Percentiles rank a stretch among this genome's conserved stretches.
Evolutionary conservation across 2,113 vertebrate genomes (phyloP).

Genomic region (Himantopus leucocephalus): DNA sequence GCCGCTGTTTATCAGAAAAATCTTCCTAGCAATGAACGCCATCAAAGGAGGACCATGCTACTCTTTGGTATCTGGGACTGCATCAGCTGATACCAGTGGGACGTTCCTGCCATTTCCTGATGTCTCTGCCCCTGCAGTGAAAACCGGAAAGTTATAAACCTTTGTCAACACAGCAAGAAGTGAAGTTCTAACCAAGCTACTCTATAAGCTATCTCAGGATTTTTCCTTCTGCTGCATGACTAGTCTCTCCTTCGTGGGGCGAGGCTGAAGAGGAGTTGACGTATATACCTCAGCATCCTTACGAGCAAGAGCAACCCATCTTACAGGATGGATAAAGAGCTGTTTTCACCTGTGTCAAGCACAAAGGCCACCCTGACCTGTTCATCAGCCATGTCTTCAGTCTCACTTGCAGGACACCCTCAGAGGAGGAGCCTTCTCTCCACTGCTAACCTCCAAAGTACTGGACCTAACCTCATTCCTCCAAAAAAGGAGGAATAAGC

Average conservation of each 20-base stretch:
- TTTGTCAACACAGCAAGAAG: neutral
- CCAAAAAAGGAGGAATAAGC: neutral
- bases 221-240: neutral
- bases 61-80: neutral
- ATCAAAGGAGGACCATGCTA: neutral
- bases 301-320: neutral
- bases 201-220: neutral
- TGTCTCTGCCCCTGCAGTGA: neutral
- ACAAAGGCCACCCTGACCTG: neutral
- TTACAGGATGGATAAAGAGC: neutral
- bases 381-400: neutral
- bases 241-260: accelerated
- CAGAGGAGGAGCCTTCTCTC: neutral
- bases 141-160: neutral
- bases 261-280: neutral
- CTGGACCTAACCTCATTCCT: neutral
- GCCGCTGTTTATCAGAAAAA: neutral
- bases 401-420: neutral
- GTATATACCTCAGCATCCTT: neutral
- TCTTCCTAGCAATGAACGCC: neutral
- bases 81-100: neutral
- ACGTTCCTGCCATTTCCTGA: neutral
- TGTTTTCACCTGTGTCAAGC: neutral
- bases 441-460: neutral
- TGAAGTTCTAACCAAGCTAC: neutral